Conservation (phyloP, 1,140 invertebrate species). For the Solenopsis fugax region DNA sequence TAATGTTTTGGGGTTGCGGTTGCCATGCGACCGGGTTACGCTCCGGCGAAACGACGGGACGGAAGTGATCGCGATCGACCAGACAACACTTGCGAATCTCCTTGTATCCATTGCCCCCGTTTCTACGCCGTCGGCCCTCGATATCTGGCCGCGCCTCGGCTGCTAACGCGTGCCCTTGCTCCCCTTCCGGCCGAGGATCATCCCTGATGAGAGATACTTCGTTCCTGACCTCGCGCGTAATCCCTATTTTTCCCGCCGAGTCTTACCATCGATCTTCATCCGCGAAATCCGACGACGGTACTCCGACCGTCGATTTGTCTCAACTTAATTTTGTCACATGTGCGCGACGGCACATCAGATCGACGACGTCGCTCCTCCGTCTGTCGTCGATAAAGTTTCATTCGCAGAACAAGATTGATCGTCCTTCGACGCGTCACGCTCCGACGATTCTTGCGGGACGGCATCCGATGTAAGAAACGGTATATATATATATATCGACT, state of each 20-base stretch:
- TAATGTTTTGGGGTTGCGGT: constrained; percentile 82
- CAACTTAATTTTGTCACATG: constrained; percentile 59
- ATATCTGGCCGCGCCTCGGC: neutral
- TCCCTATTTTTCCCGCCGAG: constrained; percentile 46
- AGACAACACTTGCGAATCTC: constrained; percentile 74
- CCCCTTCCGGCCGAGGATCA: constrained; percentile 1
- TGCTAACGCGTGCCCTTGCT: neutral
- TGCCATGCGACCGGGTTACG: constrained; percentile 79
- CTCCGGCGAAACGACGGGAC: constrained; percentile 75
- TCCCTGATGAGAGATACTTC: constrained; percentile 52
- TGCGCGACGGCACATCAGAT: constrained; percentile 34
- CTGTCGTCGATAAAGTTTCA: constrained; percentile 57
- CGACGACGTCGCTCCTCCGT: constrained; percentile 40
- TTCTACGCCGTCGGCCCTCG: constrained; percentile 21
- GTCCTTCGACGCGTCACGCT: constrained; percentile 11
- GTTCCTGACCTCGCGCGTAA: constrained; percentile 60
- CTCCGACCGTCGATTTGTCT: constrained; percentile 58
- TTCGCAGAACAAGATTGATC: constrained; percentile 57
- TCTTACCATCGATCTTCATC: constrained; percentile 65
- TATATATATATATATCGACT: neutral
- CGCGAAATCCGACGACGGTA: constrained; percentile 26
- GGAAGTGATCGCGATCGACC: constrained; percentile 81
- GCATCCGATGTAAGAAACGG: neutral
- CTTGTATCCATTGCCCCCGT: constrained; percentile 75
- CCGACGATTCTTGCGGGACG: neutral